A percentile compares a stretch with the other conserved stretches of the same genome.
Conservation (phyloP, 2,888 invertebrate species). For the Busseola fusca region DNA sequence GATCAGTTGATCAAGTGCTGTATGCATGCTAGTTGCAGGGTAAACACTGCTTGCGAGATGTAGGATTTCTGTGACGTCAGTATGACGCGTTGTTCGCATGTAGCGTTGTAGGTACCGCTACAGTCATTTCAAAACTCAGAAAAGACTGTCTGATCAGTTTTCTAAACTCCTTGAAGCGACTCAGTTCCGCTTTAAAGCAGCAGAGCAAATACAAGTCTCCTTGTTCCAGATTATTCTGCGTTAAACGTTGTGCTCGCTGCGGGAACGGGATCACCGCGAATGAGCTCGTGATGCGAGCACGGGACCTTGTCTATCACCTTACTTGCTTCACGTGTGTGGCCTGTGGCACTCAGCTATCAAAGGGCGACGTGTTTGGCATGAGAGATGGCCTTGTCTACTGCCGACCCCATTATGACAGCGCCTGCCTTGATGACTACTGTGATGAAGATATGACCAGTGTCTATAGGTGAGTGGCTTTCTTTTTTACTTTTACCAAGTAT, state of each 20-base stretch:
- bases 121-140: too few species aligned
- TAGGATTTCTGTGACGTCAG: too few species aligned
- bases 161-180: background rate
- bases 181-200: conserved; percentile 7
- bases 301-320: conserved; percentile 96
- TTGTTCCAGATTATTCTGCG: conserved; percentile 94
- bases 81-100: too few species aligned
- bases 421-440: conserved; percentile 90
- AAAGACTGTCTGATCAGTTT: too few species aligned
- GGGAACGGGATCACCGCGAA: conserved; percentile 95
- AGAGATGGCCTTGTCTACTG: conserved; percentile 94
- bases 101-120: too few species aligned
- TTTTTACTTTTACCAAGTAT: background rate
- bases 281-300: conserved; percentile 97
- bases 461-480: conserved; percentile 74
- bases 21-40: too few species aligned
- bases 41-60: too few species aligned
- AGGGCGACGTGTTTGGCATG: conserved; percentile 97
- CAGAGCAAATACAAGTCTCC: conserved; percentile 42
- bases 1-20: too few species aligned
- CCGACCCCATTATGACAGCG: conserved; percentile 88
- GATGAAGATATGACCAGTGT: conserved; percentile 89
- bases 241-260: conserved; percentile 95
- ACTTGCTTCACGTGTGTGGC: conserved; percentile 96
- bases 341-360: conserved; percentile 94